Base-by-base conservation (phyloP, 1,140 invertebrate species). In the Paralvinella palmiformis region DNA sequence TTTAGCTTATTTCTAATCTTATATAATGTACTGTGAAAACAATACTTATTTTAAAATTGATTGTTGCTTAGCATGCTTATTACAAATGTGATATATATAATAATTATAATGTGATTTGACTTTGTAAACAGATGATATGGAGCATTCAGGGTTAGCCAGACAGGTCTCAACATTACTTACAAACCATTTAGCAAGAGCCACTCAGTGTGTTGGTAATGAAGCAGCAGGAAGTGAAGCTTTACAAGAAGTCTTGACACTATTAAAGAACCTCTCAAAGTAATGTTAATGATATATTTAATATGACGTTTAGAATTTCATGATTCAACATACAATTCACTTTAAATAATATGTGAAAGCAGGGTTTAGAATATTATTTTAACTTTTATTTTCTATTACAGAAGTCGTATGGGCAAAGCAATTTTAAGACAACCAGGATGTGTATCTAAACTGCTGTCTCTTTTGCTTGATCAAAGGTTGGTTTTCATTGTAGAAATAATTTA, bases 401-500 rank as follows among this genome's bases (percentile, higher is more conserved):
- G 75, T 66, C 72, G 73, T 45, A 77, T 81, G 73, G 80, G 79
- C 6, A 75, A 74, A 63, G 78, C 77, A 27, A 81, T 82, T 29
- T 66, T 82, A 0, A 79, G 76, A 62, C 79, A 82, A 65, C 79
- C 79, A 52, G 73, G 76, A 1, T 81, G 79, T 72, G 77, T 82
- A 20, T 79, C 77, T 22, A 80, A 80, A 63, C 69, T 82, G 1
- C 68, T 82, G 32, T 78, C 76, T 17, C 55, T 82, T 4, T 68
- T 82, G 24, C 69, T 80, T 29, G 79, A 82, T 67, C 76, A 80
- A 55, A 74, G 76, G 72, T 79, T 27, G 24, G n/a, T n/a, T n/a
- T n/a, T n/a, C n/a, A n/a, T n/a, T n/a, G n/a, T n/a, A n/a, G n/a
- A n/a, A n/a, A n/a, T n/a, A n/a, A n/a, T n/a, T n/a, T n/a, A n/a